These are phyloP conservation scores for Acomys russatus DNA, from an alignment of 2,797 vertebrate species.

Conservation along the genomic window DNA sequence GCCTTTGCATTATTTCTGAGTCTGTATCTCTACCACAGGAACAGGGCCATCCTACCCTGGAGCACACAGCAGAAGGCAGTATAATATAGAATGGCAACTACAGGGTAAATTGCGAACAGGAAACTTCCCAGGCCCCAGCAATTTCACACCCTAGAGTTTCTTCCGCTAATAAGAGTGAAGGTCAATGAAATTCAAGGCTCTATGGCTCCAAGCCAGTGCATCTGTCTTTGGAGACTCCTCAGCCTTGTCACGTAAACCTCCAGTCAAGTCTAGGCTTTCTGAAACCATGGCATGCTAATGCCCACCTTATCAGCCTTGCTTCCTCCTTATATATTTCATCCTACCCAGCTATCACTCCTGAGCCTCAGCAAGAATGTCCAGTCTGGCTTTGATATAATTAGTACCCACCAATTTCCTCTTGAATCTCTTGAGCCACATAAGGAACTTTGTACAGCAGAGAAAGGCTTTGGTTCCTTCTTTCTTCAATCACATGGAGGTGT, in stretches of 20 bases:
- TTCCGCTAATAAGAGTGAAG: constrained; percentile 60
- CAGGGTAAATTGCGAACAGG: neutral
- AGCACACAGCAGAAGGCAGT: neutral
- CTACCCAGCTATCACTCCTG: neutral
- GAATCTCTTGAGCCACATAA: constrained; percentile 97
- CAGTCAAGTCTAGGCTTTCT: neutral
- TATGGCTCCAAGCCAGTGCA: constrained; percentile 48
- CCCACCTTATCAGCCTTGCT: neutral
- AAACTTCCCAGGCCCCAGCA: neutral
- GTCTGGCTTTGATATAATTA: neutral
- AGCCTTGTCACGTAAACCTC: neutral
- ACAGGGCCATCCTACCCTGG: neutral
- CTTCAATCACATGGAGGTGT: constrained; percentile 98
- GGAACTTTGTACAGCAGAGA: constrained; percentile 98
- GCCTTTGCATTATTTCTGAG: neutral
- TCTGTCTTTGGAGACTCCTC: neutral
- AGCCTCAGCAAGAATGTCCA: neutral
- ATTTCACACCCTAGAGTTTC: constrained; percentile 67
- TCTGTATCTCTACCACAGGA: neutral
- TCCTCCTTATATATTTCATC: neutral
- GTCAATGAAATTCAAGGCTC: constrained; percentile 54
- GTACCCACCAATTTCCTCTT: constrained; percentile 95
- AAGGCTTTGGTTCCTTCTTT: constrained; percentile 98
- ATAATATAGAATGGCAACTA: neutral
- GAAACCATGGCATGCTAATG: neutral